Conservation (phyloP, 2,888 invertebrate genomes). For the Amaurobius ferox region DNA sequence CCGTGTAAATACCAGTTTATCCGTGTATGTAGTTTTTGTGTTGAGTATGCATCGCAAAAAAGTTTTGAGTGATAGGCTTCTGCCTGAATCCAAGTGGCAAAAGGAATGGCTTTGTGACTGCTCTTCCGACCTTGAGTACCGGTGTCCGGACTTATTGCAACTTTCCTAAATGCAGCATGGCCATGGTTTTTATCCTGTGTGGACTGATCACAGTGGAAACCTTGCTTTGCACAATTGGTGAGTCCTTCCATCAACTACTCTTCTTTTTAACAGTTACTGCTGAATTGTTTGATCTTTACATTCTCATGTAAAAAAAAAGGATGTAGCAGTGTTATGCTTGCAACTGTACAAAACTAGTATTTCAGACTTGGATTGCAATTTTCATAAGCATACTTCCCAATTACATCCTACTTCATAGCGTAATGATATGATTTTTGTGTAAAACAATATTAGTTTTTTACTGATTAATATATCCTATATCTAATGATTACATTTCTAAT, state of each 20-base stretch:
- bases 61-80: conserved; percentile 19
- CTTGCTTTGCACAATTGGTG: conserved; percentile 54
- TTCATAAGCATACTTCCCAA: too few species aligned
- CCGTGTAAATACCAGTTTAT: not conserved
- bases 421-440: too few species aligned
- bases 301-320: not conserved
- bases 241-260: conserved; percentile 16
- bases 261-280: not conserved
- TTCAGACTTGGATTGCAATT: too few species aligned
- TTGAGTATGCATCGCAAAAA: conserved; percentile 27
- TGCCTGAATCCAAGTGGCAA: conserved; percentile 30
- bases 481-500: too few species aligned
- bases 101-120: conserved; percentile 23
- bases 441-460: too few species aligned
- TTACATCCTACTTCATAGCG: too few species aligned
- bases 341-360: too few species aligned
- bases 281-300: not conserved
- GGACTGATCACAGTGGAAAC: conserved; percentile 57
- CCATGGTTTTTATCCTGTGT: conserved; percentile 33
- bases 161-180: conserved; percentile 59
- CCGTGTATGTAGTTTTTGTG: conserved; percentile 24
- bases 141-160: conserved; percentile 26
- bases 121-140: conserved; percentile 24
- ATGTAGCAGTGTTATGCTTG: too few species aligned
- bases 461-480: too few species aligned